Conservation (phyloP, 2,797 vertebrate genomes). For the Prionace glauca region DNA sequence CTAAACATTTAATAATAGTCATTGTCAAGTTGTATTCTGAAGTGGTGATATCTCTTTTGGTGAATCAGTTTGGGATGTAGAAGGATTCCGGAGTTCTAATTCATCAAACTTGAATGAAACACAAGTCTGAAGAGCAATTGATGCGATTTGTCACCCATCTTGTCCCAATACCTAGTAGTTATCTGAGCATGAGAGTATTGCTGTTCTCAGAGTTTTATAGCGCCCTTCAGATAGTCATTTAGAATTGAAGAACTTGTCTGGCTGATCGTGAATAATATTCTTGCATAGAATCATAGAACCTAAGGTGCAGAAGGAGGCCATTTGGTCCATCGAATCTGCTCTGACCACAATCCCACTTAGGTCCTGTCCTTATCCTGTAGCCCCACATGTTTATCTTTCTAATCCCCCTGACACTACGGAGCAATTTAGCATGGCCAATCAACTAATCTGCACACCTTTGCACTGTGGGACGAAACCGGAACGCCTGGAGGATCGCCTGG, state of each 20-base stretch:
- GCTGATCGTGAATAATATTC: background rate
- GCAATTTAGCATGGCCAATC: too few species aligned
- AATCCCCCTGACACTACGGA: too few species aligned
- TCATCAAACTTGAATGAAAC: background rate
- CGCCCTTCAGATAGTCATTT: background rate
- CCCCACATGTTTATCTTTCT: too few species aligned
- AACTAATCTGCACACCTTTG: too few species aligned
- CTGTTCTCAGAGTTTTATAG: background rate
- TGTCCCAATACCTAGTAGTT: background rate
- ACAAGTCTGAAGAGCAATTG: background rate
- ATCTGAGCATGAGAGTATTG: background rate
- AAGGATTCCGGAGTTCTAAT: background rate
- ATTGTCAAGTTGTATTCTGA: background rate
- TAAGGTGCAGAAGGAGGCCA: too few species aligned
- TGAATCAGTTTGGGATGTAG: background rate
- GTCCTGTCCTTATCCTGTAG: too few species aligned
- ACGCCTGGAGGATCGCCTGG: too few species aligned
- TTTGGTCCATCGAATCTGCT: too few species aligned
- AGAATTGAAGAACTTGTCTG: background rate
- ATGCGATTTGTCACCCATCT: background rate
- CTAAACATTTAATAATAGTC: background rate
- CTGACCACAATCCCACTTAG: too few species aligned
- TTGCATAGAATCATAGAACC: background rate
- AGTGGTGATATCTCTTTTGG: background rate
- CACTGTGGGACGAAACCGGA: too few species aligned